These are phyloP conservation scores for Luperina nickerlii DNA, from an alignment of 2,888 invertebrate species.

Conservation along the genomic window DNA sequence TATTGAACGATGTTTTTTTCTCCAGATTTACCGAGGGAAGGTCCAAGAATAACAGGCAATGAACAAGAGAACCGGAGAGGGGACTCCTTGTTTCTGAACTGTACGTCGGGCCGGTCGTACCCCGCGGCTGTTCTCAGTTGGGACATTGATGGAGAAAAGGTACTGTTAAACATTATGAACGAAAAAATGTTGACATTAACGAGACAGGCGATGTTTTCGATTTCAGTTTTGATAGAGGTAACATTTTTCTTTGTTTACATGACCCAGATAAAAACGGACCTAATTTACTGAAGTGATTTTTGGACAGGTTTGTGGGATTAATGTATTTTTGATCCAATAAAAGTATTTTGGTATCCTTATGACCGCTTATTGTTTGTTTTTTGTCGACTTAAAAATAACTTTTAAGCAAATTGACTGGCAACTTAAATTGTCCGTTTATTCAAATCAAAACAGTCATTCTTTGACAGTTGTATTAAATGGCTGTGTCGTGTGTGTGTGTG, in stretches of 20 bases:
- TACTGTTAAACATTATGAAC: constrained; percentile 72
- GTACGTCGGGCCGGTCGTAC: constrained; percentile 94
- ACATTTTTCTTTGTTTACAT: constrained; percentile 38
- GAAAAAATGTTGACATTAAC: constrained; percentile 55
- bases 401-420: neutral
- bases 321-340: constrained; percentile 17
- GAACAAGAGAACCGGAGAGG: constrained; percentile 93
- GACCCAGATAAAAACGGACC: constrained; percentile 25
- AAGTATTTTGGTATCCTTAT: neutral
- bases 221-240: constrained; percentile 34
- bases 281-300: constrained; percentile 19
- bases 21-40: constrained; percentile 92
- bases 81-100: constrained; percentile 93
- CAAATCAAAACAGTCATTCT: no score
- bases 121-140: constrained; percentile 94
- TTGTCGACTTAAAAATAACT: neutral
- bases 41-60: constrained; percentile 93
- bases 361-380: neutral
- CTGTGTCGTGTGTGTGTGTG: no score
- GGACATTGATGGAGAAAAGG: constrained; percentile 95
- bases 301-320: neutral
- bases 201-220: constrained; percentile 37
- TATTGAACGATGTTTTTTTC: constrained; percentile 46
- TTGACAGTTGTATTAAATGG: no score
- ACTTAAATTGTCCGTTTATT: neutral